Conservation (phyloP, 2,113 vertebrate species). For the Progne subis region DNA sequence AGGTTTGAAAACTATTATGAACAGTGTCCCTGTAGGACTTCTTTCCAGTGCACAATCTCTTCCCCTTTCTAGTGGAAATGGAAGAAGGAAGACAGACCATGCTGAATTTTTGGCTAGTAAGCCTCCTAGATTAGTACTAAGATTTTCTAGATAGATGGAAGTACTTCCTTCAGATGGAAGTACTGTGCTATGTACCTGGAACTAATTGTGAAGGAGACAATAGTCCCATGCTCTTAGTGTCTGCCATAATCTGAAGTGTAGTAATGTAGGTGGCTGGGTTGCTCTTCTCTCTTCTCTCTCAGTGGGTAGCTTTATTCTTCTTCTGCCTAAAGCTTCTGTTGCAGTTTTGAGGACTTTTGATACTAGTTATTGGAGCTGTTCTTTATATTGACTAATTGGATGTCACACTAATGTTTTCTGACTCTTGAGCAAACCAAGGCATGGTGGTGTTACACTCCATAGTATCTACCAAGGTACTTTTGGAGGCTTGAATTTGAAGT, state of each 20-base stretch:
- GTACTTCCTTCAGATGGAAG: constrained; percentile 40
- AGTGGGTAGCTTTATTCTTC: constrained; percentile 58
- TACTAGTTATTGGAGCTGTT: constrained; percentile 51
- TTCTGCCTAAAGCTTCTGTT: constrained; percentile 72
- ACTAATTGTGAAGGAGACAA: constrained; percentile 38
- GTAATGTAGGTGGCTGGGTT: constrained; percentile 46
- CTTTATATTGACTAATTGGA: constrained; percentile 54
- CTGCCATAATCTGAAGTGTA: constrained; percentile 50
- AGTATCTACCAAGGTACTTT: constrained; percentile 29
- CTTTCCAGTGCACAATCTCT: constrained; percentile 67
- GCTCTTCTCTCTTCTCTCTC: constrained; percentile 33
- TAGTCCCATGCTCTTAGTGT: constrained; percentile 29
- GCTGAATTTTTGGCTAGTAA: constrained; percentile 51
- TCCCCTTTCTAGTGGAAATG: constrained; percentile 59
- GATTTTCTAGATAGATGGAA: constrained; percentile 29
- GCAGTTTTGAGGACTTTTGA: constrained; percentile 49
- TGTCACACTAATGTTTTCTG: constrained; percentile 60
- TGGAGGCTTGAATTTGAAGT: constrained; percentile 22
- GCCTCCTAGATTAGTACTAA: constrained; percentile 59
- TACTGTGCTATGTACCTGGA: constrained; percentile 37
- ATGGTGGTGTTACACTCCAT: constrained; percentile 38
- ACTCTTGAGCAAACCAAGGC: neutral
- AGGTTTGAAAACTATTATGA: constrained; percentile 29
- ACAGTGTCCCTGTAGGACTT: constrained; percentile 48
- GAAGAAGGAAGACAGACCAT: constrained; percentile 57